Evolutionary conservation across 2,888 invertebrate species (phyloP), one percentile per base, ranked within the genome.

Genomic region (Nebria brevicollis): DNA sequence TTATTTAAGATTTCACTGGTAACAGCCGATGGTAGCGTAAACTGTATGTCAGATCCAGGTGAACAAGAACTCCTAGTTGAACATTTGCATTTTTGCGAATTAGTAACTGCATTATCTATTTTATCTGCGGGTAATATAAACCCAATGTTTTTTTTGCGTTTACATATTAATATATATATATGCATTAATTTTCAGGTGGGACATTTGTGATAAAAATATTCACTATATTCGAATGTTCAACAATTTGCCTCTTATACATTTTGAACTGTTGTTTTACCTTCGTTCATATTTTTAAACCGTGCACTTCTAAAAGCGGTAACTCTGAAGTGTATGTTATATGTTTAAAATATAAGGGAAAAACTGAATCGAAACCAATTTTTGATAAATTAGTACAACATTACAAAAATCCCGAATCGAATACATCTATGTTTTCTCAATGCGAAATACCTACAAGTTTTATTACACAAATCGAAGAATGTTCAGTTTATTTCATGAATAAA

Each of bases 21-120:
- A 54, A 98, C 98, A 5, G 97, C 97, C 0, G 98, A 98, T 91
- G 98, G 98, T 0, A 97, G 98, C 85, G 93, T 98, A 43, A 95
- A 98, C 87, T 98, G 98, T 86, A 93, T 94, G 83, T 92, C 93
- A 77, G 92, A 93, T 85, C 98, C 98, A 0, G 96, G 94, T 65
- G 95, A 95, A 84, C 98, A 98, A 88, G 98, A 98, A 87, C 91
- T 89, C 80, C 90, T 92, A 0, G 96, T 98, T 0, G 92, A 94
- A 7, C 92, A 93, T 3, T 90, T 98, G 10, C 95, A 97, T 86
- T 95, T 94, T 86, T 95, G 96, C 87, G 98, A 98, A 91, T 92
- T 94, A 6, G 89, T 96, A 1, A 92, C 95, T 2, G 96, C 96
- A 0, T 87, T 98, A 20, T 91, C 91, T 77, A 89, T 95, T 34